phyloP scores from a whole-genome alignment of 2,113 vertebrate genomes.

The Clarias gariepinus region DNA sequence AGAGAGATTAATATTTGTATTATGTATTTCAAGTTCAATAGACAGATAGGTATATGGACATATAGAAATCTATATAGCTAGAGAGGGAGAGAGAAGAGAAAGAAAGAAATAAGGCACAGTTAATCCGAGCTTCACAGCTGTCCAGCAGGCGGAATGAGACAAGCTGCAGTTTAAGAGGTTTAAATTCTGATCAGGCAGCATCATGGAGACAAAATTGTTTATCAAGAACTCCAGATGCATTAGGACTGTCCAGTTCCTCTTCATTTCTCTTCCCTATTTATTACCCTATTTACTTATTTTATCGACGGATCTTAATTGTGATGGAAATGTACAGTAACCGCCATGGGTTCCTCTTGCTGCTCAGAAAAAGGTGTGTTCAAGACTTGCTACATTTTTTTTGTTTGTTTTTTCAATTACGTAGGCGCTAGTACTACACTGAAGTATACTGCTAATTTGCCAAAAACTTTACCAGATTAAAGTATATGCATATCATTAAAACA shows the following conservation, averaged over 20 bases:
- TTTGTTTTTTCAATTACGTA: not conserved
- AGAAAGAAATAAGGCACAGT: slow-evolving; percentile 59
- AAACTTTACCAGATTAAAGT: not conserved
- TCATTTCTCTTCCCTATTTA: not conserved
- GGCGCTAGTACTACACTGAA: not conserved
- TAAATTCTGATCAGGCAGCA: slow-evolving; percentile 64
- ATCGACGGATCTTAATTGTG: slow-evolving; percentile 49
- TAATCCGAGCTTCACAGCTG: slow-evolving; percentile 75
- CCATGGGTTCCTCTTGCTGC: slow-evolving; percentile 84
- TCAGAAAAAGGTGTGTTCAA: slow-evolving; percentile 81
- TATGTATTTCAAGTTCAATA: not conserved
- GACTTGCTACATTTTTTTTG: not conserved
- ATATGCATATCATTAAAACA: not conserved
- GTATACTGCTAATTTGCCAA: not conserved
- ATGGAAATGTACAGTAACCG: slow-evolving; percentile 64
- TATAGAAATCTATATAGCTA: slow-evolving; percentile 8
- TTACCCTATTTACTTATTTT: slow-evolving; percentile 2
- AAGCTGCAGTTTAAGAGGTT: slow-evolving; percentile 54
- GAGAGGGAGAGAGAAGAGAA: slow-evolving; percentile 60
- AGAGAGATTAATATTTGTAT: no score
- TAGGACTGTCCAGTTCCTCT: not conserved
- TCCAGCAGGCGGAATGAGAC: slow-evolving; percentile 68
- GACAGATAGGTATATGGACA: not conserved
- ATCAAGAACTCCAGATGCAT: not conserved
- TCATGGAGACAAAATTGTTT: slow-evolving; percentile 34